Base-by-base conservation (phyloP, 2,797 vertebrate genomes). In the Rhinoraja longicauda region DNA sequence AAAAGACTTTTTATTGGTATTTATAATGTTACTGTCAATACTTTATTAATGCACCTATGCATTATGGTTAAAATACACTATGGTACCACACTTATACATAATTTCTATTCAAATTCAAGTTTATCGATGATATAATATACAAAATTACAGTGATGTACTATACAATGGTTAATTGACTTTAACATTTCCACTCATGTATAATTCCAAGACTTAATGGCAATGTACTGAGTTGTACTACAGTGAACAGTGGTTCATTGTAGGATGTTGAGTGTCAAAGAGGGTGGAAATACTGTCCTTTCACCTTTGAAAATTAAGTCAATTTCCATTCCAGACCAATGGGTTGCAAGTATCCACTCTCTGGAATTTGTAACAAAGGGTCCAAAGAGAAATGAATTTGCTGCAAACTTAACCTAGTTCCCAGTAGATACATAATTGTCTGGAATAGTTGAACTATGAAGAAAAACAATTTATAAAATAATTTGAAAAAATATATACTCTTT, bases 231-330 rank as follows among this genome's bases (percentile, higher is more conserved):
- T 90, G 64, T 91, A 24, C 12, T 39, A 39, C 36, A 21, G 19
- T 45, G 88, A 21, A 91, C 88, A 91, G 67, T 91, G 39, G 88
- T 45, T 91, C 36, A 91, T 91, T 72, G 64, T 91, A 91, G 67
- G 9, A 45, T 24, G 29, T 29, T 10, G 64, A 36, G 88, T 91
- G 67, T 64, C 88, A 91, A 39, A 91, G 88, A 91, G 64, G 64
- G 88, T 91, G 45, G n/a, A 45, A 91, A 45, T 64, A 72, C 36
- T 45, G 88, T 45, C 67, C 67, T 91, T 91, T 91, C 88, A 91
- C 88, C 36, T 91, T 88, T 91, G 88, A 32, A 72, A 90, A 36
- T 70, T 90, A 70, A 82, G 67, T 72, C 91, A 67, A 91, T 67
- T 91, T 45, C 64, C 88, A 91, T 73, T 64, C 88, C 88, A 91